Evolutionary conservation across 2,797 vertebrate genomes (phyloP).

Genomic region (Sebastiscus albofasciatus): DNA sequence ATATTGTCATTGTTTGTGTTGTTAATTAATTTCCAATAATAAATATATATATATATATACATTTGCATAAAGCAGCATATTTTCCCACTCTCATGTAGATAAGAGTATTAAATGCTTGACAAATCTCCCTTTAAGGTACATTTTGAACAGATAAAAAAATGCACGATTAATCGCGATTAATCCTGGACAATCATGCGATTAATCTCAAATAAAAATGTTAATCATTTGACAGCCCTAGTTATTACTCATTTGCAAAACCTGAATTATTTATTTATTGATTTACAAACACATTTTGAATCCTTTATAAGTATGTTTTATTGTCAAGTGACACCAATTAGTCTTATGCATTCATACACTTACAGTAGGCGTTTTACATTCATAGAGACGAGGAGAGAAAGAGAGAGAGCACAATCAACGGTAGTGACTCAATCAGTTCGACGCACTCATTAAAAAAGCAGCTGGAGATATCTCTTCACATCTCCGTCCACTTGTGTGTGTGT

Average conservation of each 20-base stretch:
- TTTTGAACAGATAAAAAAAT: too few species aligned
- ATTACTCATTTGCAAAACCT: neutral
- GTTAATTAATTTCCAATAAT: too few species aligned
- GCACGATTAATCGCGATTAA: too few species aligned
- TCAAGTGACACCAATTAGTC: neutral
- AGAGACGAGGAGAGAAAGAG: constrained; percentile 15
- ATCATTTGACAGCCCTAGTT: too few species aligned
- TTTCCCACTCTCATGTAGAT: too few species aligned
- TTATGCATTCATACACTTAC: neutral
- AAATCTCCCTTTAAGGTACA: too few species aligned
- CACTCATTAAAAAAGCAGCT: constrained; percentile 84
- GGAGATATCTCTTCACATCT: constrained; percentile 82
- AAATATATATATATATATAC: too few species aligned
- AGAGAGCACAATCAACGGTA: constrained; percentile 58
- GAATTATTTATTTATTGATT: neutral
- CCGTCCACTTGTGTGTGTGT: constrained; percentile 69
- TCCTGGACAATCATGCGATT: too few species aligned
- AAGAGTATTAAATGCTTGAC: too few species aligned
- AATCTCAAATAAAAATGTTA: too few species aligned
- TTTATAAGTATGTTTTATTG: neutral
- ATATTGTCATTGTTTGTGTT: too few species aligned
- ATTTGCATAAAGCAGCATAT: too few species aligned
- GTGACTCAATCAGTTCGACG: constrained; percentile 75
- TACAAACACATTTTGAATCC: neutral
- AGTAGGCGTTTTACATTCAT: constrained; percentile 28